Percentiles rank a stretch among this genome's conserved stretches.
Evolutionary conservation across 92 coral and sea anemone genomes (phyloP).

Genomic region (Pocillopora meandrina): DNA sequence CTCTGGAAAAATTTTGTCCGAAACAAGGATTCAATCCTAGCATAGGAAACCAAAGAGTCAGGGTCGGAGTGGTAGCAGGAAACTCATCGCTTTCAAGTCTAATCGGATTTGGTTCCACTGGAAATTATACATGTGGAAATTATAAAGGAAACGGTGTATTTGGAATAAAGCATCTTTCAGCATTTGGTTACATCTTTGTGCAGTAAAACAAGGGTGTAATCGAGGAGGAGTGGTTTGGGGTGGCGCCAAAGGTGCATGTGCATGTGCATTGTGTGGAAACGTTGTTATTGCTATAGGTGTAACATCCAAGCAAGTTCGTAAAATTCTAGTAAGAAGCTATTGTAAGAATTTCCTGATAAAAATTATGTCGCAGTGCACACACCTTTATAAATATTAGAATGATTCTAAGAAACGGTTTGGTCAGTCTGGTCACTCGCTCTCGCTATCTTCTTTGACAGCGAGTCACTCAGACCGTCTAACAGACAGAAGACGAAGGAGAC

Average conservation of each 20-base stretch:
- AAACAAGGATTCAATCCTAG: conserved; percentile 6
- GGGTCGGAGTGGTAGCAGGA: conserved; percentile 24
- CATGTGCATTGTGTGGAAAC: too few species aligned
- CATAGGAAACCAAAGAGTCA: neutral
- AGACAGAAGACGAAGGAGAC: too few species aligned
- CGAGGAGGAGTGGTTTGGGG: too few species aligned
- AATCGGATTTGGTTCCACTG: conserved; percentile 27
- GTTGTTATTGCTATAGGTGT: too few species aligned
- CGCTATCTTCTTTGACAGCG: too few species aligned
- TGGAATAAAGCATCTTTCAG: neutral
- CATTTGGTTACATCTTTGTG: conserved; percentile 32
- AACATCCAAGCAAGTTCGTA: too few species aligned
- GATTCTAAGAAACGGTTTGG: too few species aligned
- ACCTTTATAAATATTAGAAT: neutral
- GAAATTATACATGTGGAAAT: conserved; percentile 1
- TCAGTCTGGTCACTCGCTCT: too few species aligned
- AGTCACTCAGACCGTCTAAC: too few species aligned
- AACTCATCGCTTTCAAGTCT: neutral
- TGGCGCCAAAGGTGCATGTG: too few species aligned
- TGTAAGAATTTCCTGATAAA: neutral
- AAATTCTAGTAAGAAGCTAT: too few species aligned
- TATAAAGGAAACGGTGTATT: neutral
- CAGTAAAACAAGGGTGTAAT: neutral
- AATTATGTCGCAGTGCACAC: neutral
- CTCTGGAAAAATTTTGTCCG: neutral